These are phyloP conservation scores for Hirundo rustica DNA, from an alignment of 2,797 vertebrate genomes.

Conservation along the genomic window DNA sequence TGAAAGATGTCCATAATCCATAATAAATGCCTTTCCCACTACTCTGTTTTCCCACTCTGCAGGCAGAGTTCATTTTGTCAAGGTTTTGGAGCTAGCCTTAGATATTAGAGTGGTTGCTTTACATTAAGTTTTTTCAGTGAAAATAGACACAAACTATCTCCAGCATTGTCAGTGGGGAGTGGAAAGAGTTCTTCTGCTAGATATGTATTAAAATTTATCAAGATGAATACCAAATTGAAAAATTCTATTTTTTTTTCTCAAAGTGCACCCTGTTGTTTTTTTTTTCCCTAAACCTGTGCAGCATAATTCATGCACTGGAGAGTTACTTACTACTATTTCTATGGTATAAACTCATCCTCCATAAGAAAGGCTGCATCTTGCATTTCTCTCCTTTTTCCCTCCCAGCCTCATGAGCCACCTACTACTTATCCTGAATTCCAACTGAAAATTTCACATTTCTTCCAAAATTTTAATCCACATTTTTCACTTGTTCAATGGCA, in stretches of 20 bases:
- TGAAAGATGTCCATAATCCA: neutral
- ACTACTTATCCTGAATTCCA: neutral
- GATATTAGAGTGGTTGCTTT: neutral
- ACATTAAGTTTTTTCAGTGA: neutral
- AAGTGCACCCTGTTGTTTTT: neutral
- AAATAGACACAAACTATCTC: neutral
- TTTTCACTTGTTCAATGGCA: neutral
- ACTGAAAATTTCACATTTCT: neutral
- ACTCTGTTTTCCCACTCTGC: neutral
- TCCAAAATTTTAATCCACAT: neutral
- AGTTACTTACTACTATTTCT: neutral
- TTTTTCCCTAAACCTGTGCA: neutral
- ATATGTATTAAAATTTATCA: neutral
- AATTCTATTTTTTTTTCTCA: neutral
- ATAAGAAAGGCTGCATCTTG: neutral
- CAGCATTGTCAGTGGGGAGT: neutral
- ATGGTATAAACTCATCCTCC: neutral
- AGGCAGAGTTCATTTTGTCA: neutral
- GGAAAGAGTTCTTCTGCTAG: neutral
- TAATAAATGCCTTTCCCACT: neutral
- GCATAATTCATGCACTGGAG: neutral
- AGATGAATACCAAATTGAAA: neutral
- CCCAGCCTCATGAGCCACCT: neutral
- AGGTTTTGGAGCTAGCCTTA: neutral
- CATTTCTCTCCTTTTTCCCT: neutral